Evolutionary conservation across 2,113 vertebrate species (phyloP), one percentile per base, ranked within the genome.

Genomic region (Phainopepla nitens): DNA sequence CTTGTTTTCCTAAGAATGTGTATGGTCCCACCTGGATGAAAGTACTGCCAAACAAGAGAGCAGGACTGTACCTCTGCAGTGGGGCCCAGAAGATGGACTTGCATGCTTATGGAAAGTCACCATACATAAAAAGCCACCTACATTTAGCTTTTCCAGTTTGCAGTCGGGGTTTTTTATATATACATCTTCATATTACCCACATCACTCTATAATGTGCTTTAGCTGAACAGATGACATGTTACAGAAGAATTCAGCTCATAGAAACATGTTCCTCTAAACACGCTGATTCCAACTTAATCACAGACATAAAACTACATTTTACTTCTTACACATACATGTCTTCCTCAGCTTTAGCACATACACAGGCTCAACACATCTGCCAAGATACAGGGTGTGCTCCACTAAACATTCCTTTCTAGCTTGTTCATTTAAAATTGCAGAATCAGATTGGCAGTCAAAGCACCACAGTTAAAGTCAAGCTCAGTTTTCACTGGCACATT

Each of bases 321-420:
- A 80, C 45, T 86, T 45, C 44, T 49, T 8, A 39, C 15, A 72
- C 21, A 27, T 27, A 35, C 6, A 61, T 20, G 42, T 57, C 77
- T 85, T 82, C 29, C 62, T 54, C 35, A 82, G 75, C 35, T 86
- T 77, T 15, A 93, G 68, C 45, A 53, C 9, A 50, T 33, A 69
- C 2, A 1, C 16, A 36, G 41, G 31, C 79, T 77, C 57, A 76
- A 77, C 18, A 56, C 70, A 86, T 69, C 50, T 80, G 82, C 91
- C 71, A 94, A 90, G 64, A 89, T 8, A 62, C 25, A 82, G 88
- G 82, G 88, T 58, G 90, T 96, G 88, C 68, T 92, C 79, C 69
- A 90, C 33, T 68, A 92, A 82, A 56, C 90, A 92, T 90, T 94
- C 91, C 86, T 90, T 96, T 92, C 90, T 47, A 78, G 54, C 47